Conservation (phyloP, 1,140 invertebrate species). For the Drosophila subobscura region DNA sequence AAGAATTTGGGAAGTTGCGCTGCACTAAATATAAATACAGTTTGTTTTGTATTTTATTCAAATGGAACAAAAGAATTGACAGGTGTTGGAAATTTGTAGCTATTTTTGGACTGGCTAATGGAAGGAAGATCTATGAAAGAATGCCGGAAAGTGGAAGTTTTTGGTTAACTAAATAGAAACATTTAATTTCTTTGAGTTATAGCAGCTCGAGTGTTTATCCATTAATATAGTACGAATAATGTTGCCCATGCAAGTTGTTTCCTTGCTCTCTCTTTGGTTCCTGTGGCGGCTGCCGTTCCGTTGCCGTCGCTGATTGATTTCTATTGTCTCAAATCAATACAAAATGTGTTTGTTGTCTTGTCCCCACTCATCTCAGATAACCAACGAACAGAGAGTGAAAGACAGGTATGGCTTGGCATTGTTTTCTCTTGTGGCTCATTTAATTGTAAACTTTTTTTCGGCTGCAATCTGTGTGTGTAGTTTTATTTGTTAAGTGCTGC, state of each 20-base stretch:
- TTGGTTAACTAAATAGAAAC: too few relatives aligned
- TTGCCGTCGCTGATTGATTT: conserved; percentile 49
- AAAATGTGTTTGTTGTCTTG: conserved; percentile 20
- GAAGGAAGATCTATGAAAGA: too few relatives aligned
- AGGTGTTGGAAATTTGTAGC: too few relatives aligned
- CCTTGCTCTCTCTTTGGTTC: conserved; percentile 28
- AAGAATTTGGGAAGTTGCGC: too few relatives aligned
- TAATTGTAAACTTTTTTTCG: conserved; percentile 46
- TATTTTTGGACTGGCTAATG: too few relatives aligned
- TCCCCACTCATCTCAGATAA: conserved; percentile 31
- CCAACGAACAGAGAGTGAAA: conserved; percentile 39
- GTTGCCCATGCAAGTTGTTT: conserved; percentile 30
- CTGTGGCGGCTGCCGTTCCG: conserved; percentile 17
- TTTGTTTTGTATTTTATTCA: too few relatives aligned
- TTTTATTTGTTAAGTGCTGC: conserved; percentile 69
- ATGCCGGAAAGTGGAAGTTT: too few relatives aligned
- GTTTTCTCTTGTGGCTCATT: conserved; percentile 21
- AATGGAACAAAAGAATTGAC: too few relatives aligned
- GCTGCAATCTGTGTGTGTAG: conserved; percentile 36
- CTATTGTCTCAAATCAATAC: conserved; percentile 26
- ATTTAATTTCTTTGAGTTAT: too few relatives aligned
- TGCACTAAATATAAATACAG: too few relatives aligned
- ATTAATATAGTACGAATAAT: conserved; percentile 17
- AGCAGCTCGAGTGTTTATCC: background rate
- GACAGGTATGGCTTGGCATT: conserved; percentile 21